Conservation (phyloP, 2,888 invertebrate genomes). For the Mesopsocus fuscifrons region DNA sequence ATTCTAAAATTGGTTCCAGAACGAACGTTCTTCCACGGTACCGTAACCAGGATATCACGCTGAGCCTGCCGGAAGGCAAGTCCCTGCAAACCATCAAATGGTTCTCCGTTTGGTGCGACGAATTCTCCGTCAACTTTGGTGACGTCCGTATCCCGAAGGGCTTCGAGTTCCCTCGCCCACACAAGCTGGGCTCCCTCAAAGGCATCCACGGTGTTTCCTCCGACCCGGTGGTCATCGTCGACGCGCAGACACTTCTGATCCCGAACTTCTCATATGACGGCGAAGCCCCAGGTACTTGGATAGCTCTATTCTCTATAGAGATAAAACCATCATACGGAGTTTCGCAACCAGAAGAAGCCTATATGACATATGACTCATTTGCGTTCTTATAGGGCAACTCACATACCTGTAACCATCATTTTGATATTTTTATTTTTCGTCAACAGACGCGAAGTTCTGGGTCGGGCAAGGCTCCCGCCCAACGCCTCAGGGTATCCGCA, state of each 20-base stretch:
- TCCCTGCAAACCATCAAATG: conserved; percentile 65
- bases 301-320: too few species aligned
- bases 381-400: too few species aligned
- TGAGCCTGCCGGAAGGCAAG: conserved; percentile 74
- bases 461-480: conserved; percentile 68
- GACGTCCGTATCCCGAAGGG: conserved; percentile 61
- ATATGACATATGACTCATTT: too few species aligned
- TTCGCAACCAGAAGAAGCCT: too few species aligned
- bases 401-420: too few species aligned
- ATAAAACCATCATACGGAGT: neutral
- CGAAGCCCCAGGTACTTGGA: conserved; percentile 71
- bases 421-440: conserved; percentile 2
- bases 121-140: conserved; percentile 78
- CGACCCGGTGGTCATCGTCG: conserved; percentile 73
- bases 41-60: conserved; percentile 59
- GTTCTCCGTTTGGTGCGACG: conserved; percentile 85
- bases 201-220: conserved; percentile 73
- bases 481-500: conserved; percentile 61
- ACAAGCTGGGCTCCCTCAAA: conserved; percentile 51
- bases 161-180: conserved; percentile 66
- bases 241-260: conserved; percentile 79
- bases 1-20: conserved; percentile 29
- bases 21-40: conserved; percentile 59
- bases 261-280: conserved; percentile 86
- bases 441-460: conserved; percentile 85